Conservation (phyloP, 2,113 vertebrate genomes). For the Agapornis roseicollis region DNA sequence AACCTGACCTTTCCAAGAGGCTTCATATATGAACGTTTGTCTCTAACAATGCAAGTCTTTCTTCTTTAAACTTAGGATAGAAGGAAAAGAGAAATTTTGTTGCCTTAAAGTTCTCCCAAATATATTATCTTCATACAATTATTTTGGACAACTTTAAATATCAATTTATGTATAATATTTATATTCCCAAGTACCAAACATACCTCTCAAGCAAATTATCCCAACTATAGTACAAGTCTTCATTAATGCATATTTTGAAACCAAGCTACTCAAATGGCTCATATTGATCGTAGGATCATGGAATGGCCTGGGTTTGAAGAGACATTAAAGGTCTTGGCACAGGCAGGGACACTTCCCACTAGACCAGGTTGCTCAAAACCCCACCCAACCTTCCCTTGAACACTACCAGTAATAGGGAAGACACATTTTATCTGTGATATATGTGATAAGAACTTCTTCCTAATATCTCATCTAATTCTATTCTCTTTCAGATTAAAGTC, state of each 20-base stretch:
- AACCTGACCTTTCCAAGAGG: not conserved
- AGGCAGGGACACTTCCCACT: not conserved
- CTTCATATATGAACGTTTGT: not conserved
- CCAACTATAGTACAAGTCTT: not conserved
- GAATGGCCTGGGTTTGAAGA: not conserved
- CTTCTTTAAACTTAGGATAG: not conserved
- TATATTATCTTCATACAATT: not conserved
- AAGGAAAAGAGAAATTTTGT: not conserved
- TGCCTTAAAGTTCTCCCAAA: not conserved
- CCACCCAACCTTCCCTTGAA: not conserved
- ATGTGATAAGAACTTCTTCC: not conserved
- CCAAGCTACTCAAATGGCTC: fast-evolving
- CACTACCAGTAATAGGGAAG: not conserved
- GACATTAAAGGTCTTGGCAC: not conserved
- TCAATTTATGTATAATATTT: not conserved
- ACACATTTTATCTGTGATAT: not conserved
- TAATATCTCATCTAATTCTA: not conserved
- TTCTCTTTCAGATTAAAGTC: not conserved
- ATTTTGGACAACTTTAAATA: not conserved
- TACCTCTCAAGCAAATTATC: not conserved
- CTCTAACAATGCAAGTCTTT: not conserved
- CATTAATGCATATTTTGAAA: not conserved
- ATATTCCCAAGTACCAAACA: not conserved
- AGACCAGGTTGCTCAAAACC: not conserved
- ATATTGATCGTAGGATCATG: not conserved